These are phyloP conservation scores for Sebastes hubbsi DNA, from an alignment of 2,797 vertebrate genomes.

Conservation along the genomic window DNA sequence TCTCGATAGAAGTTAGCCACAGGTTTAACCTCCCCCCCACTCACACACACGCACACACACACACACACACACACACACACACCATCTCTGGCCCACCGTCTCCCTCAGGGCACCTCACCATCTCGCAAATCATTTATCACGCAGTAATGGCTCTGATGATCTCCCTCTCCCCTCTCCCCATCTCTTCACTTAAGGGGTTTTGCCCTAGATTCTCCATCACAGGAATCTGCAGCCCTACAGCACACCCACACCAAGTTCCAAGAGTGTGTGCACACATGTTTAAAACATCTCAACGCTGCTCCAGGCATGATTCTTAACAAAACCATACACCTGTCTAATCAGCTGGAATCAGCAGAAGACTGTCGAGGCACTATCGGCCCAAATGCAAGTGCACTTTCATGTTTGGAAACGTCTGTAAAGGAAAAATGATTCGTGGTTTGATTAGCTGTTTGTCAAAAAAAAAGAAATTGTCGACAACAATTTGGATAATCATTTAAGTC, in stretches of 20 bases:
- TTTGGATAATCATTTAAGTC: background rate
- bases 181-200: conserved; percentile 73
- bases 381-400: background rate
- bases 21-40: conserved; percentile 42
- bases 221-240: conserved; percentile 10
- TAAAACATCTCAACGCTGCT: conserved; percentile 13
- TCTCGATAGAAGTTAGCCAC: conserved; percentile 57
- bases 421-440: background rate
- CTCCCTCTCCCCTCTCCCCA: conserved; percentile 48
- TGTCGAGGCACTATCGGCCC: background rate
- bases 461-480: background rate
- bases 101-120: conserved; percentile 68
- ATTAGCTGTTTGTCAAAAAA: background rate
- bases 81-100: conserved; percentile 13
- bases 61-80: background rate
- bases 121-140: conserved; percentile 79
- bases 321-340: conserved; percentile 6
- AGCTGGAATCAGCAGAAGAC: background rate
- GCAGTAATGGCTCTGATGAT: conserved; percentile 78
- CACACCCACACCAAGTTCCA: conserved; percentile 1
- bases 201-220: conserved; percentile 74
- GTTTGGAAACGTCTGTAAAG: background rate
- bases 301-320: background rate
- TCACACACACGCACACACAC: background rate
- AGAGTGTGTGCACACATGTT: conserved; percentile 1